Percentiles rank a stretch among this genome's conserved stretches.
Evolutionary conservation across 1,140 invertebrate species (phyloP).

Genomic region (Phocides pigmalion): DNA sequence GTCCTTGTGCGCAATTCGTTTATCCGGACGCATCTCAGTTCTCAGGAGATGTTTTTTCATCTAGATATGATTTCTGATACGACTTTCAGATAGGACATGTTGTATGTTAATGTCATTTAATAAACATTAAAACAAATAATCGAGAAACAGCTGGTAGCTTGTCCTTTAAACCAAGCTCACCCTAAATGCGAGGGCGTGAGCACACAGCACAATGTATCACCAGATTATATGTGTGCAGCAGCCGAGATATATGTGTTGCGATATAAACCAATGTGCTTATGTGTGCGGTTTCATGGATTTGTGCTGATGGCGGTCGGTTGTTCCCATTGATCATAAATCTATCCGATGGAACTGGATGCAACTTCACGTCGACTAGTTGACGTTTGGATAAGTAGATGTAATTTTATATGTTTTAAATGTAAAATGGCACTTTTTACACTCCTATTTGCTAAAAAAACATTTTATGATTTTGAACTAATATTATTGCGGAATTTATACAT

Average conservation of each 20-base stretch:
- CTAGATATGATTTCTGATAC: no score
- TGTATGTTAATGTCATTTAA: no score
- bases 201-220: slow-evolving; percentile 73
- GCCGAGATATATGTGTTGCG: slow-evolving; percentile 58
- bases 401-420: no score
- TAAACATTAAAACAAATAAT: no score
- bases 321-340: slow-evolving; percentile 46
- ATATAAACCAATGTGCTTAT: slow-evolving; percentile 49
- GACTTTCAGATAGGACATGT: no score
- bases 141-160: slow-evolving; percentile 17
- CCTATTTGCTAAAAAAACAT: no score
- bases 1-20: no score
- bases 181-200: slow-evolving; percentile 66
- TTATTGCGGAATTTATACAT: no score
- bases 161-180: slow-evolving; percentile 38
- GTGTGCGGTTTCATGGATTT: slow-evolving; percentile 47
- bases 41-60: no score
- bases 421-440: no score
- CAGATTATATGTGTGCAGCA: slow-evolving; percentile 68
- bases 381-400: slow-evolving; percentile 13
- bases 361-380: slow-evolving; percentile 15
- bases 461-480: no score
- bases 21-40: no score
- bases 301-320: slow-evolving; percentile 44
- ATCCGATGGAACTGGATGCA: slow-evolving; percentile 23